Evolutionary conservation across 2,888 invertebrate genomes (phyloP), one percentile per base, ranked within the genome.

Genomic region (Campaea margaritaria): DNA sequence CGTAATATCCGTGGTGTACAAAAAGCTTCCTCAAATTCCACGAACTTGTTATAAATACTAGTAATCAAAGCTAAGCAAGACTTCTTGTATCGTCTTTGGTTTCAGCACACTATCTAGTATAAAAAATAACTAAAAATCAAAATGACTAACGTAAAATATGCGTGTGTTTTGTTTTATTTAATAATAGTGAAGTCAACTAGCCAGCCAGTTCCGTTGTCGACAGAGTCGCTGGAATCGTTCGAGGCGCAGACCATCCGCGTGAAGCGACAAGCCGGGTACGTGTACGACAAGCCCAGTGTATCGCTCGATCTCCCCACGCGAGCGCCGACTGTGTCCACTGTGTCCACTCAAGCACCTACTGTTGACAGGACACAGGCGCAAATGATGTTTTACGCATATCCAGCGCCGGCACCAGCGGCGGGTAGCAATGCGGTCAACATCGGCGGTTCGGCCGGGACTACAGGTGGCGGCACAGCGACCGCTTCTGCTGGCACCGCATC

Each of bases 351-450:
- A 83, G 85, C 83, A 68, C 76, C 85, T 60, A 84, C 74, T 85
- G 83, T 83, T 81, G 85, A 84, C 81, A 86, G 85, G 81, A 83
- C 81, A 48, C 85, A 82, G 76, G 80, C 78, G 73, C 87, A 87
- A 74, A 86, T 85, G 77, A 90, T 89, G 89, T 89, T 79, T 82
- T 90, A 91, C 78, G 88, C 88, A 53, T 90, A 90, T 70, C 88
- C 90, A 50, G 87, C 71, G 28, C 69, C 56, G 78, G 78, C 52
- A 28, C 68, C 56, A 77, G 78, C 52, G 72, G 70, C 68, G 70
- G 57, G 76, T 48, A 79, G 75, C 44, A 74, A 71, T 62, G 72
- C 78, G 13, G 75, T 78, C 46, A 83, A 75, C 72, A 75, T 78
- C 64, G 83, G 85, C n/a, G 77, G 70, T 57, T 74, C 80, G 8